Evolutionary conservation across 1,140 invertebrate genomes (phyloP).

Genomic region (Stegodyphus mimosarum): DNA sequence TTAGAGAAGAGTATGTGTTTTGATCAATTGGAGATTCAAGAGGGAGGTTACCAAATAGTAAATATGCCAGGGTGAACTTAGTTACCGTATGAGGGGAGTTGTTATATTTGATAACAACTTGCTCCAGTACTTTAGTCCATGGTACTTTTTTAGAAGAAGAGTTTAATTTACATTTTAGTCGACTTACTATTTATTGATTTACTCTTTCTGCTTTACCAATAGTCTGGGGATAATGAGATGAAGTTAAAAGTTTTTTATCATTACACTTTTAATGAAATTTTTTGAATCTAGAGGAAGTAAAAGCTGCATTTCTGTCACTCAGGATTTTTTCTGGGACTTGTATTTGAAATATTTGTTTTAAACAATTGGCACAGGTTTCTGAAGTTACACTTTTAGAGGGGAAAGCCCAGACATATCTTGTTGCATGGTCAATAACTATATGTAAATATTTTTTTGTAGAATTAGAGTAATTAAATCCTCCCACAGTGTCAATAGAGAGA

Average conservation of each 20-base stretch:
- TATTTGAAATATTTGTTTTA: slow-evolving; percentile 23
- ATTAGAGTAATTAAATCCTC: slow-evolving; percentile 6
- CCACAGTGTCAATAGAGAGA: background rate
- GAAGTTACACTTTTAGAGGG: too few relatives aligned
- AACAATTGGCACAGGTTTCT: too few relatives aligned
- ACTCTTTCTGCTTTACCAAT: background rate
- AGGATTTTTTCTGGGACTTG: slow-evolving; percentile 6
- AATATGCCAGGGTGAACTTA: background rate
- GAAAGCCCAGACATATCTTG: background rate
- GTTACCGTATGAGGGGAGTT: background rate
- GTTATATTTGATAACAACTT: background rate
- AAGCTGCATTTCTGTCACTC: background rate
- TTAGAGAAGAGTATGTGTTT: background rate
- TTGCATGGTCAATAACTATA: slow-evolving; percentile 10
- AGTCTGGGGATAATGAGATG: background rate
- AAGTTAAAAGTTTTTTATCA: slow-evolving; percentile 4
- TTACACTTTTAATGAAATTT: background rate
- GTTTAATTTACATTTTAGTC: background rate
- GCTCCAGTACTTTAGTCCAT: slow-evolving; percentile 2
- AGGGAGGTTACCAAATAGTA: background rate
- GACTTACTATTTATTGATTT: slow-evolving; percentile 5
- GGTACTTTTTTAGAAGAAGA: background rate
- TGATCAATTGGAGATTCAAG: too few relatives aligned
- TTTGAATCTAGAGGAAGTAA: background rate
- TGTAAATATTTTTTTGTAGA: slow-evolving; percentile 18